phyloP scores from a whole-genome alignment of 2,797 vertebrate species.

The Lacerta agilis region DNA sequence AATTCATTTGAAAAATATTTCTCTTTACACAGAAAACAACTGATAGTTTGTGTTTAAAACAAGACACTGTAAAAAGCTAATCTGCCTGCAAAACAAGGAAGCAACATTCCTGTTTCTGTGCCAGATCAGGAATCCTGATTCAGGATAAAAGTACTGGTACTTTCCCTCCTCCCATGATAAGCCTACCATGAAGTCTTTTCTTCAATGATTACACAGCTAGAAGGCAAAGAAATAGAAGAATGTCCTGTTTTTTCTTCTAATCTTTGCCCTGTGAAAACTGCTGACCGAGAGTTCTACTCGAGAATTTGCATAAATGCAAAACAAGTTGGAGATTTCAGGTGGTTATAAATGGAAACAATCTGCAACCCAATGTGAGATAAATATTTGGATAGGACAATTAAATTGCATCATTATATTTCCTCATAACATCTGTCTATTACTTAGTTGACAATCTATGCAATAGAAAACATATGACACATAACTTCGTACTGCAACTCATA shows the following conservation, averaged over 20 bases:
- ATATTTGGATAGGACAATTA: background rate
- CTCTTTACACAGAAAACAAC: background rate
- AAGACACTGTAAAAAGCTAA: slow-evolving; percentile 36
- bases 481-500: background rate
- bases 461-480: background rate
- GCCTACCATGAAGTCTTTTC: slow-evolving; percentile 42
- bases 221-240: slow-evolving; percentile 47
- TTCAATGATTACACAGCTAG: slow-evolving; percentile 71
- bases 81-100: slow-evolving; percentile 40
- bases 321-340: background rate
- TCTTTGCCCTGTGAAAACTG: slow-evolving; percentile 63
- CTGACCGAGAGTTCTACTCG: slow-evolving; percentile 50
- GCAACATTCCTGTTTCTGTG: slow-evolving; percentile 36
- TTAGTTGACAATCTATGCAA: background rate
- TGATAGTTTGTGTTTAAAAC: background rate
- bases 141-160: slow-evolving; percentile 46
- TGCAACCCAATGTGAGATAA: background rate
- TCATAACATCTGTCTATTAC: background rate
- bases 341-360: background rate
- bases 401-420: background rate
- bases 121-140: background rate
- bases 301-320: slow-evolving; percentile 60
- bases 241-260: slow-evolving; percentile 51
- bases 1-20: slow-evolving; percentile 23
- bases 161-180: slow-evolving; percentile 59